Conservation (phyloP, 2,888 invertebrate genomes). For the Caenorhabditis sp. region DNA sequence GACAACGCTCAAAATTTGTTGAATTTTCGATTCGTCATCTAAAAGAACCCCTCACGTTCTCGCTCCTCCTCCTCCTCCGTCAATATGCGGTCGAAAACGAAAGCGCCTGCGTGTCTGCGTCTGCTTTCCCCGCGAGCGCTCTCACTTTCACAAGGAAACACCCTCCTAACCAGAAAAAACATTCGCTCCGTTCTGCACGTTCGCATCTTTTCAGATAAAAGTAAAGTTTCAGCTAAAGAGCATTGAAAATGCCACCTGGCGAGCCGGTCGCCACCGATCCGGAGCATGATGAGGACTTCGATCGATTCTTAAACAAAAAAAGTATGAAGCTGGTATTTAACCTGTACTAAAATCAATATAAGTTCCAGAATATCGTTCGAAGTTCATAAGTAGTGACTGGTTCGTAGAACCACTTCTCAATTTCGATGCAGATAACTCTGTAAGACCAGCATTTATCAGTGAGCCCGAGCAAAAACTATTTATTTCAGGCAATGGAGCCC, state of each 20-base stretch:
- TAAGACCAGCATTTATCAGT: neutral
- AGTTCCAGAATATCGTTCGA: conserved; percentile 13
- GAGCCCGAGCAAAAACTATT: neutral
- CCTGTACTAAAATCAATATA: neutral
- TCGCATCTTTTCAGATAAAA: neutral
- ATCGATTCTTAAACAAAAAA: neutral
- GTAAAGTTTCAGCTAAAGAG: no score
- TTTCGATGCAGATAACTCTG: conserved; percentile 28
- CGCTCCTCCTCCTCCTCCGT: no score
- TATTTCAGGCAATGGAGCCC: conserved; percentile 20
- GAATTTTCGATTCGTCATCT: no score
- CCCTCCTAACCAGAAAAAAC: no score
- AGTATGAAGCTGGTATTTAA: neutral
- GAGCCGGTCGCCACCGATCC: conserved; percentile 27
- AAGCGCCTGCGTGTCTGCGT: no score
- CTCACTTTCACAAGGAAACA: no score
- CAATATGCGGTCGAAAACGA: no score
- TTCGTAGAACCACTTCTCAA: conserved; percentile 20
- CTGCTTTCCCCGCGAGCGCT: no score
- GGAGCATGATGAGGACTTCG: conserved; percentile 7
- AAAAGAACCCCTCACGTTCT: no score
- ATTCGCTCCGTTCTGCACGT: no score
- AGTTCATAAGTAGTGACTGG: conserved; percentile 24
- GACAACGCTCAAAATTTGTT: no score
- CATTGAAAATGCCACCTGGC: conserved; percentile 49